Evolutionary conservation across 2,797 vertebrate species (phyloP), one percentile per base, ranked within the genome.

Genomic region (Eutrigla gurnardus): DNA sequence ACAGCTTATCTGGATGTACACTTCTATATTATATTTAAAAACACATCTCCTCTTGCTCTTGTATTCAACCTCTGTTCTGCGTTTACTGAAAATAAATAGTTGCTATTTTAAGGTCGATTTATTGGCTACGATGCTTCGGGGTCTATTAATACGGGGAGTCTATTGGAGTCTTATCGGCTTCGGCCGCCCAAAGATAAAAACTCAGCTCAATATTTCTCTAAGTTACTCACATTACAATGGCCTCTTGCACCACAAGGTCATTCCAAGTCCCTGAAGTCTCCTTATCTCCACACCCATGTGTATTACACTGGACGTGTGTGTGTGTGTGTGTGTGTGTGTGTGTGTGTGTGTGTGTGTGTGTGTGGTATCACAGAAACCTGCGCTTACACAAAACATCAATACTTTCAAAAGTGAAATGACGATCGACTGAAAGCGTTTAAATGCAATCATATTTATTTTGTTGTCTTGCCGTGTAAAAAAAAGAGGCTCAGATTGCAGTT

Each of bases 401-500:
- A 64, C 50, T 18, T 54, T 49, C 39, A 52, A 75, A 60, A 79
- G n/a, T 60, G 13, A 68, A 92, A 78, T 55, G 52, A 86, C 3
- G 10, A 74, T 42, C 6, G n/a, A 82, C 78, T 47, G 36, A 1
- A 68, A 25, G 10, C 7, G 11, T 67, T 89, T 85, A 58, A 82
- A 86, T 68, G 86, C 86, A 89, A 92, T 90, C 87, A 36, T 86
- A 82, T 94, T 94, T 92, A 93, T 91, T 90, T 82, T 84, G 71
- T 80, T 71, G 83, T 79, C 78, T 85, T 69, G 90, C 87, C 84
- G 47, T 74, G 45, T 86, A 90, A 88, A 90, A 65, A 73, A 61
- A 84, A 91, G 91, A 80, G 90, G 90, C 92, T 93, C 90, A 92
- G 90, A 92, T 86, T 93, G 89, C 88, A 93, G 90, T 75, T 61